Evolutionary conservation across 1,140 invertebrate genomes (phyloP).

Genomic region (Caenorhabditis elegans): DNA sequence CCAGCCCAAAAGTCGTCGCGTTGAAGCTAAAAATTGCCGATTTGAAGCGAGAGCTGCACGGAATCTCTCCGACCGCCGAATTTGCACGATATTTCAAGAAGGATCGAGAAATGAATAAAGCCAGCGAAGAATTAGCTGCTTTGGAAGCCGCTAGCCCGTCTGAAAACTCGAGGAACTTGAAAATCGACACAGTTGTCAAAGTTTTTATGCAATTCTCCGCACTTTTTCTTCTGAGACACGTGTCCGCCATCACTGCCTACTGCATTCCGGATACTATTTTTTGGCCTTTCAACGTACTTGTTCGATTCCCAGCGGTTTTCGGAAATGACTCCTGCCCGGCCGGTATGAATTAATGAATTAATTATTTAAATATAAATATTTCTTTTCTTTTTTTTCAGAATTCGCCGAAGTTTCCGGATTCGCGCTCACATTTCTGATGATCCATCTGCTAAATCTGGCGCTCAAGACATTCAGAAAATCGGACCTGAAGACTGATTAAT

Average conservation of each 20-base stretch:
- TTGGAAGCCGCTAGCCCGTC: neutral
- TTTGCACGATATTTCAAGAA: slow-evolving; percentile 6
- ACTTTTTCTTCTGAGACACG: neutral
- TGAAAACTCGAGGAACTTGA: neutral
- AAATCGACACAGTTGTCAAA: neutral
- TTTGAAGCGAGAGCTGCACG: neutral
- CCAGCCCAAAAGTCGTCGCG: neutral
- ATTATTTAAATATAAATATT: neutral
- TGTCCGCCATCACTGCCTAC: neutral
- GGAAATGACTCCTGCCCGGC: neutral
- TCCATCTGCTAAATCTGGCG: neutral
- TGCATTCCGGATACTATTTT: slow-evolving; percentile 16
- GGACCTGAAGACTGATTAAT: neutral
- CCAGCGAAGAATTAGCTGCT: neutral
- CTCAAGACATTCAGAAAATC: neutral
- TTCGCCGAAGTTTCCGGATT: slow-evolving; percentile 15
- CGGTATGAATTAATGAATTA: neutral
- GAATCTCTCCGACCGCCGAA: neutral
- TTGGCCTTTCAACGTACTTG: neutral
- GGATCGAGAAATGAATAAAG: neutral
- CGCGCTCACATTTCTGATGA: neutral
- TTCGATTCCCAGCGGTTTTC: neutral
- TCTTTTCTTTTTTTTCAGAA: neutral
- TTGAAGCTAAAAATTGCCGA: neutral
- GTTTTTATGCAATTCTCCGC: neutral